These are phyloP conservation scores for Daphoenositta chrysoptera DNA, from an alignment of 2,113 vertebrate genomes.

Conservation along the genomic window DNA sequence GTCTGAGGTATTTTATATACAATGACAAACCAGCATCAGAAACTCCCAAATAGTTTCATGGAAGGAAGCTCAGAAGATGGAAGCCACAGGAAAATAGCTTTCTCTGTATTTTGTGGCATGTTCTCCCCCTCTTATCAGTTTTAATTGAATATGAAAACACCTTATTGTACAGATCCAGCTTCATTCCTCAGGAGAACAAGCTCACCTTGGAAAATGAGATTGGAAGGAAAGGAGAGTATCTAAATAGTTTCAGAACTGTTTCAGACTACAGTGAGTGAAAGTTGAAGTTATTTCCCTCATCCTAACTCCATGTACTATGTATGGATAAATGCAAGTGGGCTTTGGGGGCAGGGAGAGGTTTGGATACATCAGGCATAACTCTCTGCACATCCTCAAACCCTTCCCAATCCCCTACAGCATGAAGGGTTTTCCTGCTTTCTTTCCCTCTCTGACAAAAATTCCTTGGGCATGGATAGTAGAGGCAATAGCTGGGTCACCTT, in stretches of 20 bases:
- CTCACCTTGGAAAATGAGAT: neutral
- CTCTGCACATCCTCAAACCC: neutral
- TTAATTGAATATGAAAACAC: neutral
- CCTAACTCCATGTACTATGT: fast-evolving
- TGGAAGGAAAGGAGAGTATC: neutral
- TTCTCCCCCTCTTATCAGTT: neutral
- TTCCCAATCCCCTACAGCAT: neutral
- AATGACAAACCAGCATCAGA: neutral
- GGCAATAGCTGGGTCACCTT: neutral
- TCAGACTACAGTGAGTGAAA: neutral
- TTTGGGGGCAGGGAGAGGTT: neutral
- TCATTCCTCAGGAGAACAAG: neutral
- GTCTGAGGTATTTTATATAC: neutral
- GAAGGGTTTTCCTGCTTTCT: neutral
- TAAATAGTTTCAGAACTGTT: neutral
- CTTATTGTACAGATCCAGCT: neutral
- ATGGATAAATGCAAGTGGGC: neutral
- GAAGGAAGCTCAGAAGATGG: neutral
- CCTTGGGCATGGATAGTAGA: neutral
- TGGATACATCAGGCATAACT: neutral
- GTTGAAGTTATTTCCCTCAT: neutral
- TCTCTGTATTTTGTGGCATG: neutral
- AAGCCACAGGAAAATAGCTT: neutral
- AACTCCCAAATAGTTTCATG: neutral
- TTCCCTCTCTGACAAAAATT: neutral